These are phyloP conservation scores for Mimachlamys varia DNA, from an alignment of 2,888 invertebrate genomes.

Conservation along the genomic window DNA sequence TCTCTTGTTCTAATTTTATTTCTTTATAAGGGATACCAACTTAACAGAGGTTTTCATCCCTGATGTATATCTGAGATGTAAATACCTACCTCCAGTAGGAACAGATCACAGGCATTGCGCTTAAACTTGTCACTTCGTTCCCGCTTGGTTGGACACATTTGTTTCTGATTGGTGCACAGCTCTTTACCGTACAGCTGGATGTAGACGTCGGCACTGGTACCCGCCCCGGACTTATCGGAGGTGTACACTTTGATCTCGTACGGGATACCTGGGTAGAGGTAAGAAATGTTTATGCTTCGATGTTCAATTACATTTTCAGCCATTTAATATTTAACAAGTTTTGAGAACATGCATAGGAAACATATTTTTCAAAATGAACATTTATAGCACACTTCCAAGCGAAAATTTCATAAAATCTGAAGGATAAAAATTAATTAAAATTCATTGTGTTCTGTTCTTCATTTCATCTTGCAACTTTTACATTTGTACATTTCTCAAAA, in stretches of 20 bases:
- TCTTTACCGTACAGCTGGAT: conserved; percentile 80
- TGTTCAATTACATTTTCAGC: neutral
- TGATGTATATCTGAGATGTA: neutral
- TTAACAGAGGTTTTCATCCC: neutral
- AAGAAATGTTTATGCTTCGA: neutral
- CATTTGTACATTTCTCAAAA: too few relatives aligned
- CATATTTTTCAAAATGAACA: neutral
- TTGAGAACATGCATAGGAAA: neutral
- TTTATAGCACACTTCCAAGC: too few relatives aligned
- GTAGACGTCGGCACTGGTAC: conserved; percentile 81
- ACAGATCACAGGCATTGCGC: conserved; percentile 72
- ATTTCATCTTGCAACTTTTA: too few relatives aligned
- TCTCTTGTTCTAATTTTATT: too few relatives aligned
- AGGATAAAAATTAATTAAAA: too few relatives aligned
- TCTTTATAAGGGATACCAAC: too few relatives aligned
- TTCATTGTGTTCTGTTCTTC: too few relatives aligned
- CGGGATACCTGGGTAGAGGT: conserved; percentile 74
- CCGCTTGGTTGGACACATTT: conserved; percentile 75
- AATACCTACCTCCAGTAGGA: conserved; percentile 76
- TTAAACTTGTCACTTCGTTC: conserved; percentile 78
- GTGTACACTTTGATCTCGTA: conserved; percentile 80
- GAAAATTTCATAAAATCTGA: too few relatives aligned
- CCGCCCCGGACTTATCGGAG: conserved; percentile 76
- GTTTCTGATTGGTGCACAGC: conserved; percentile 72
- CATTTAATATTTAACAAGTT: neutral